Conservation (phyloP, 2,797 vertebrate species). For the Paratrypauchen microcephalus region DNA sequence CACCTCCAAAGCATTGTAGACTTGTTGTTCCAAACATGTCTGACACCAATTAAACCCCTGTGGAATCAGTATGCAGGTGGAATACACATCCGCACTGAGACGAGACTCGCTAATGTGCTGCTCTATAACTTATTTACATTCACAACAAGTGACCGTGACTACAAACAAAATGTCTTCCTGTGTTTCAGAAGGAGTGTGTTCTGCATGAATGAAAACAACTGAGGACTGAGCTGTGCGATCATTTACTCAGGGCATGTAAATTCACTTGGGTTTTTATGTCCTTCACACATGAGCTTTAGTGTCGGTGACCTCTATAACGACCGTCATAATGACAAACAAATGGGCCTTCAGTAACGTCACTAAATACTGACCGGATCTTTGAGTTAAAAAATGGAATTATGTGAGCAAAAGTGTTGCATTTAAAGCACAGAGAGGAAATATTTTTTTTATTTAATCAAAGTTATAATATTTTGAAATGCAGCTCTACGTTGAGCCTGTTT, state of each 20-base stretch:
- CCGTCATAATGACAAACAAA: slow-evolving; percentile 1
- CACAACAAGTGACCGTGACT: slow-evolving; percentile 8
- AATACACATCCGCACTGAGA: background rate
- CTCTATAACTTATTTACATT: slow-evolving; percentile 6
- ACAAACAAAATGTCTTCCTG: background rate
- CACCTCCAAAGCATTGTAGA: background rate
- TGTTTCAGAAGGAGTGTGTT: background rate
- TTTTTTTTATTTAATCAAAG: background rate
- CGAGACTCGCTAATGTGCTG: slow-evolving; percentile 3
- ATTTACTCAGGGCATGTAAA: background rate
- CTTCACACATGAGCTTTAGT: slow-evolving; percentile 3
- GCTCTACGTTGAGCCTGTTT: background rate
- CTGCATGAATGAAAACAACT: background rate
- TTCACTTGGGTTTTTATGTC: slow-evolving; percentile 4
- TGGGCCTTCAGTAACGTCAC: background rate
- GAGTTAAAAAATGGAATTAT: background rate
- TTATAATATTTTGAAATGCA: background rate
- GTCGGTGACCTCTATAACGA: slow-evolving; percentile 4
- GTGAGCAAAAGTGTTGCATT: background rate
- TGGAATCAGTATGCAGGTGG: slow-evolving; percentile 7
- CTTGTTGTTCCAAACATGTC: slow-evolving; percentile 8
- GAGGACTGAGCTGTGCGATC: background rate
- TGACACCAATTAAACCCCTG: slow-evolving; percentile 8
- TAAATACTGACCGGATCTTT: background rate
- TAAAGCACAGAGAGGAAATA: background rate